Percentiles rank a stretch among this genome's conserved stretches.
phyloP scores from a whole-genome alignment of 2,888 invertebrate species.

The Hofmannophila pseudospretella region DNA sequence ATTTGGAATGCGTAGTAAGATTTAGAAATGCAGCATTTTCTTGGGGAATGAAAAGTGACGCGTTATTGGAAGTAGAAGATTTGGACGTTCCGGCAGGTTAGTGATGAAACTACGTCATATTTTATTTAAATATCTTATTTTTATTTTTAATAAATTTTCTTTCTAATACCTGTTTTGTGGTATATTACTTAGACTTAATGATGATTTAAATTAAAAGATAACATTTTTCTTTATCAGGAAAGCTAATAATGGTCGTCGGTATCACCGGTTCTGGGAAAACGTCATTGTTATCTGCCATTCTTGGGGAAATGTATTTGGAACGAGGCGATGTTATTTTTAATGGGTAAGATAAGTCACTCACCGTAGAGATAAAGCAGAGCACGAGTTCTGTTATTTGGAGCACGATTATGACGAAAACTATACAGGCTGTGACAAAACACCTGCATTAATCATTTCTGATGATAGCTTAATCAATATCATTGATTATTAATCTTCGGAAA shows the following conservation, averaged over 20 bases:
- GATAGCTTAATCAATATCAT: no score
- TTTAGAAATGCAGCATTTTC: conserved; percentile 66
- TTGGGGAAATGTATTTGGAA: conserved; percentile 87
- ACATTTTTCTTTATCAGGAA: conserved; percentile 59
- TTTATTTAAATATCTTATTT: no score
- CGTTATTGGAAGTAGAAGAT: conserved; percentile 56
- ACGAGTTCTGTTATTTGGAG: no score
- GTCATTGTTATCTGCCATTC: conserved; percentile 84
- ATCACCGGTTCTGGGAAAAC: conserved; percentile 89
- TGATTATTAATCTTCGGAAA: no score
- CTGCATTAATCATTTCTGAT: no score
- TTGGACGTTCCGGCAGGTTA: conserved; percentile 60
- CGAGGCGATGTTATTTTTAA: conserved; percentile 81
- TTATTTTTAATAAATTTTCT: no score
- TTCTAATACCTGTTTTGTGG: no score
- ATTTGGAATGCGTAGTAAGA: conserved; percentile 44
- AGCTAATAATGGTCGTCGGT: conserved; percentile 86
- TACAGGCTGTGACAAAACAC: no score
- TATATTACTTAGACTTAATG: no score
- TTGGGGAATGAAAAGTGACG: conserved; percentile 65
- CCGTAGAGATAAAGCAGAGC: not conserved
- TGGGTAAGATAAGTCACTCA: conserved; percentile 50
- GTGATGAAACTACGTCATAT: no score
- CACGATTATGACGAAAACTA: no score
- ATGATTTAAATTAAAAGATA: no score